Base-by-base conservation (phyloP, 1,140 invertebrate genomes). In the Hylaeus anthracinus region DNA sequence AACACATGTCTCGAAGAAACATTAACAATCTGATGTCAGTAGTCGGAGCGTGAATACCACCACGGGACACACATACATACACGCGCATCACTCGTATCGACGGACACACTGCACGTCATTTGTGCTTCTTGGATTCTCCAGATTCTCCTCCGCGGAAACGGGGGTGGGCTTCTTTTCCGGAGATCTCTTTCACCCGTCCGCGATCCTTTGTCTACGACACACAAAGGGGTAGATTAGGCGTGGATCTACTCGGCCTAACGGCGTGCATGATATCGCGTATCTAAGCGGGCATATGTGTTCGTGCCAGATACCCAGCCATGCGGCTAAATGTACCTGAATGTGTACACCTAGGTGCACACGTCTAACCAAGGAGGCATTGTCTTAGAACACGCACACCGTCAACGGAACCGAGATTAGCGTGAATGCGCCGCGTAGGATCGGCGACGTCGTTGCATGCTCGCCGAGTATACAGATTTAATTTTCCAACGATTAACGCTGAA, bases 171-270 rank as follows among this genome's bases (percentile, higher is more conserved):
- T 81, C 70, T 71, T 78, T 67, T 14, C 48, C 72, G 9, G 10
- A 51, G 43, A 81, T 65, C 56, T 66, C 51, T 72, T 65, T 43
- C 56, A 51, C 41, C n/a, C 56, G 8, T 37, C 14, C 2, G 5
- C 51, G 37, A 26, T 48, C 56, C 67, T 72, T 82, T 82, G 74
- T 71, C 61, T 55, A 43, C 9, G 37, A 15, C 26, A 60, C 48
- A 86, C 80, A 86, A 86, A 86, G 80, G 76, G 64, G 51, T 65
- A 78, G 63, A 9, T 74, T 73, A 74, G 61, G 70, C 82, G 73
- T 70, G 64, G 53, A 85, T 64, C 61, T 73, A 79, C 79, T 45
- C 37, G 41, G 71, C 26, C 56, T 79, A 72, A 86, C 53, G 58
- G 78, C 55, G 53, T 55, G 53, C 76, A 51, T 37, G 61, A 76